Evolutionary conservation across 1,140 invertebrate genomes (phyloP).

Genomic region (Nomia melanderi): DNA sequence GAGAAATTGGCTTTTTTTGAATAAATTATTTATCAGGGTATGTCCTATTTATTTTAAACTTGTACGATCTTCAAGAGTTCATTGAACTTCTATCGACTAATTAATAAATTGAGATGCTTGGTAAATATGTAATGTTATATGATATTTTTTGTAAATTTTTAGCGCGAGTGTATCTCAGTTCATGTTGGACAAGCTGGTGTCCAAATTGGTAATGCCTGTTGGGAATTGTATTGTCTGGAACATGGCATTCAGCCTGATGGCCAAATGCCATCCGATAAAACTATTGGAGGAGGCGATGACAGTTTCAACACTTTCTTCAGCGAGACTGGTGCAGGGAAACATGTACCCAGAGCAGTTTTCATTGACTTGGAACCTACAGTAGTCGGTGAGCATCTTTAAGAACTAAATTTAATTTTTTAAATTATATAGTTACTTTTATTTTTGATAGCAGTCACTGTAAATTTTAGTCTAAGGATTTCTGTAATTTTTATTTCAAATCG

Average conservation of each 20-base stretch:
- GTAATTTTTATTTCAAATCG: too few species aligned
- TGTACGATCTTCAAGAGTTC: background rate
- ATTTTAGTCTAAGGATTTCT: too few species aligned
- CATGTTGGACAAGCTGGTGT: conserved; percentile 82
- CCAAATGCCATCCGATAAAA: conserved; percentile 64
- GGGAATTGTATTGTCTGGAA: conserved; percentile 79
- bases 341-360: conserved; percentile 63
- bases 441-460: too few species aligned
- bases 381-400: conserved; percentile 83
- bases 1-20: too few species aligned
- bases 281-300: conserved; percentile 76
- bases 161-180: conserved; percentile 82
- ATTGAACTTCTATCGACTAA: background rate
- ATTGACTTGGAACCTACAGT: conserved; percentile 65
- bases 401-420: background rate
- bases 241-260: conserved; percentile 64
- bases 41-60: too few species aligned
- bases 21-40: too few species aligned
- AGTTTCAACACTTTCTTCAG: conserved; percentile 95
- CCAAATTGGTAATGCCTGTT: conserved; percentile 83
- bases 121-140: background rate
- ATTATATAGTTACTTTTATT: too few species aligned
- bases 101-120: too few species aligned
- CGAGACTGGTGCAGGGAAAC: conserved; percentile 88
- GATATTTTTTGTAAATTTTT: conserved; percentile 6